Conservation (phyloP, 1,140 invertebrate species). For the Cotesia glomerata region DNA sequence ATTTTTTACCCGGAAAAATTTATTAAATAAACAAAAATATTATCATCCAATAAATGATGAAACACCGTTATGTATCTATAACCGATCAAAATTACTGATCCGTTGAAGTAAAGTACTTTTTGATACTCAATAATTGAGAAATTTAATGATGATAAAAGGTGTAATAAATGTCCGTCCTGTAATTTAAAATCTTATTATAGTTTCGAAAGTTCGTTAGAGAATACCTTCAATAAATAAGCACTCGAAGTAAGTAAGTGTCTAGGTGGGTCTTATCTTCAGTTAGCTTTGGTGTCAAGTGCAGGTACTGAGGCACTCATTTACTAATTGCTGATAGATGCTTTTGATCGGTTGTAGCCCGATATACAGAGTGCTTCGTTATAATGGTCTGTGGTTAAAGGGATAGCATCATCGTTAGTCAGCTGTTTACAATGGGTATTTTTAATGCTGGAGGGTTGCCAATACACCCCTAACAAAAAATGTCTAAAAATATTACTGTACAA, state of each 20-base stretch:
- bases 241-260: neutral
- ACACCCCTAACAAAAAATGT: neutral
- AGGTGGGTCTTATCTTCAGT: conserved; percentile 10
- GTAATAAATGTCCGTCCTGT: neutral
- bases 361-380: conserved; percentile 35
- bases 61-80: too few species aligned
- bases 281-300: conserved; percentile 30
- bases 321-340: conserved; percentile 47
- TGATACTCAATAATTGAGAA: too few species aligned
- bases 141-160: too few species aligned
- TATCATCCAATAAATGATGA: too few species aligned
- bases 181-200: neutral
- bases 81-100: too few species aligned
- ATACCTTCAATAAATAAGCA: conserved; percentile 13
- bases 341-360: conserved; percentile 22
- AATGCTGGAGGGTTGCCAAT: neutral
- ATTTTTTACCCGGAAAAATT: too few species aligned
- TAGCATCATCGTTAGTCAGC: neutral
- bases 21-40: too few species aligned
- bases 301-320: conserved; percentile 37
- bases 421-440: conserved; percentile 8
- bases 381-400: conserved; percentile 17
- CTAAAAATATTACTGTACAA: neutral
- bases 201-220: neutral
- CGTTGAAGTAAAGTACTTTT: too few species aligned